Percentiles rank a stretch among this genome's conserved stretches.
phyloP scores from a whole-genome alignment of 2,113 vertebrate species.

The Sula dactylatra region DNA sequence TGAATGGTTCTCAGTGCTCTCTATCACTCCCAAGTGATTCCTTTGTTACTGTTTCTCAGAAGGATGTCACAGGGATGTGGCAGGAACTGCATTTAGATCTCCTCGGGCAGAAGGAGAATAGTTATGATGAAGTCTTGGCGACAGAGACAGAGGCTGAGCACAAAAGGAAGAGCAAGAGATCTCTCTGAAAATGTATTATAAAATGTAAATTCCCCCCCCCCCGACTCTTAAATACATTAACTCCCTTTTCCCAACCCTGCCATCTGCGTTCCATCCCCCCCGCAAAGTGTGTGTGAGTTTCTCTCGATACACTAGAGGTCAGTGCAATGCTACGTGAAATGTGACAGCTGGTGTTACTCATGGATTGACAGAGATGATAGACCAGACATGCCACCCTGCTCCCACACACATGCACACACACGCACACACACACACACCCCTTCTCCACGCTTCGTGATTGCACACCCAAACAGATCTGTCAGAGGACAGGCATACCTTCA shows the following conservation, averaged over 20 bases:
- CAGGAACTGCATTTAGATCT: neutral
- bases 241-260: neutral
- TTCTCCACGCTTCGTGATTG: neutral
- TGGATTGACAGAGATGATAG: neutral
- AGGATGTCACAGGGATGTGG: neutral
- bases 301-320: conserved; percentile 43
- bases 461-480: neutral
- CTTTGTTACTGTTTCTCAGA: neutral
- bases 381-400: neutral
- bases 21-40: neutral
- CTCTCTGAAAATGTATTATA: neutral
- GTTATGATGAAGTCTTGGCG: neutral
- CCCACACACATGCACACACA: neutral
- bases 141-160: neutral
- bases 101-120: neutral
- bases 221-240: neutral
- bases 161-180: neutral
- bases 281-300: neutral
- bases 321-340: neutral
- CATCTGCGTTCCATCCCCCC: neutral
- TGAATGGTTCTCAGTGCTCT: neutral
- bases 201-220: neutral
- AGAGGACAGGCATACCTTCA: neutral
- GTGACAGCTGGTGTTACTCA: neutral
- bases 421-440: neutral